Base-by-base conservation (phyloP, 2,113 vertebrate species). In the Raphicerus campestris region DNA sequence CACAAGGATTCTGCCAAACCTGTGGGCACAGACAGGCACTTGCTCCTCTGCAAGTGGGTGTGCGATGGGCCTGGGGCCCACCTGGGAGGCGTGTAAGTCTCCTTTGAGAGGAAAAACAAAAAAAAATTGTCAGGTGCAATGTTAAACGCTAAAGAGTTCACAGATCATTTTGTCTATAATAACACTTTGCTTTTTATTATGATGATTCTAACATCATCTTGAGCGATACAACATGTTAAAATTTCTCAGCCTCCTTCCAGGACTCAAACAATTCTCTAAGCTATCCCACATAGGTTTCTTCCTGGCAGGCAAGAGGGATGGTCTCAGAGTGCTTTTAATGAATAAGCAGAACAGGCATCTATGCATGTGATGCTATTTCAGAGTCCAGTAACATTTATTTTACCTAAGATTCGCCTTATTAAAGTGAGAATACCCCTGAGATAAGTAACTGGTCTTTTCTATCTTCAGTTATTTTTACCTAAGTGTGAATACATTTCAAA, bases 341-440 rank as follows among this genome's bases (percentile, higher is more conserved):
- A 70, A 86, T 91, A 73, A 73, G 39, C 17, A 86, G 83, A 73
- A 45, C 19, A 77, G 61, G 10, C 19, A 60, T 28, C 77, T 45
- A 39, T 30, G n/a, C 39, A 15, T 45, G 70, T 32, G 55, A 80
- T 45, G 32, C 47, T 45, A 35, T 75, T 66, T 83, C 70, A 35
- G 96, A 89, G 70, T 88, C 89, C 89, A 80, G 84, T 75, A 87
- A 56, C 91, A 78, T 88, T 87, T 89, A 51, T 88, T 92, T 66
- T 94, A 82, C 87, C 61, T 83, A 87, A 94, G 73, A 89, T 84
- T 32, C 20, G 63, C 39, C 89, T 88, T 95, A 84, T 94, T 66
- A 87, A 94, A 81, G 91, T 55, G 87, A 42, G 47, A 93, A 85
- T 47, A 61, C 75, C 93, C 93, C 81, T 55, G 86, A 90, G 84